A percentile compares a stretch with the other conserved stretches of the same genome.
Evolutionary conservation across 2,797 vertebrate species (phyloP).

Genomic region (Gymnothorax javanicus): DNA sequence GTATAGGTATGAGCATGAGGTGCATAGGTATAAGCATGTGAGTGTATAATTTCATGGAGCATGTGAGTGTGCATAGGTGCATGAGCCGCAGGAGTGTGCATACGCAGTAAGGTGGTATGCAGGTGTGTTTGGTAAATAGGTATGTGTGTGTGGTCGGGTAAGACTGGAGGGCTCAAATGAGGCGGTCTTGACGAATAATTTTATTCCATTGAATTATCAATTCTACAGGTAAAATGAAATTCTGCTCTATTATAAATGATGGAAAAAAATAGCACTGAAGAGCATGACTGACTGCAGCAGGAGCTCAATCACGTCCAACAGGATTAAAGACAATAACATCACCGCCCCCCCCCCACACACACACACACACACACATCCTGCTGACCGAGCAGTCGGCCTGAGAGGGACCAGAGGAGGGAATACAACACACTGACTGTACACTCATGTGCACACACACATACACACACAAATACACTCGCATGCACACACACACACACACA

Average conservation of each 20-base stretch:
- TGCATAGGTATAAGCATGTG: too few relatives aligned
- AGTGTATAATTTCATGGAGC: too few relatives aligned
- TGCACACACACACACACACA: background rate
- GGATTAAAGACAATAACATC: constrained; percentile 6
- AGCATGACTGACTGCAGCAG: background rate
- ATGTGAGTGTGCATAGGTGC: too few relatives aligned
- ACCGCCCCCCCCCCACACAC: background rate
- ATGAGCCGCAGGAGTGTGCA: too few relatives aligned
- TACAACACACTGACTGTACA: background rate
- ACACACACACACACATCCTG: background rate
- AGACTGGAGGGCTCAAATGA: background rate
- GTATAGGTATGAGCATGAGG: too few relatives aligned
- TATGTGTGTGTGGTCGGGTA: too few relatives aligned
- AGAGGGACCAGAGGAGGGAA: background rate
- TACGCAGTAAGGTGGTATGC: too few relatives aligned
- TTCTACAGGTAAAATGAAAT: background rate
- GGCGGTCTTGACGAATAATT: background rate
- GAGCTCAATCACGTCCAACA: background rate
- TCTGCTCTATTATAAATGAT: background rate
- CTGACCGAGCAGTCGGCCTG: background rate
- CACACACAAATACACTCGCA: background rate
- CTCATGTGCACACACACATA: background rate
- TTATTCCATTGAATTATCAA: background rate
- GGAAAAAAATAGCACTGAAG: background rate
- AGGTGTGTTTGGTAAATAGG: too few relatives aligned